These are phyloP conservation scores for Clunio marinus DNA, from an alignment of 2,888 invertebrate species.

Conservation along the genomic window DNA sequence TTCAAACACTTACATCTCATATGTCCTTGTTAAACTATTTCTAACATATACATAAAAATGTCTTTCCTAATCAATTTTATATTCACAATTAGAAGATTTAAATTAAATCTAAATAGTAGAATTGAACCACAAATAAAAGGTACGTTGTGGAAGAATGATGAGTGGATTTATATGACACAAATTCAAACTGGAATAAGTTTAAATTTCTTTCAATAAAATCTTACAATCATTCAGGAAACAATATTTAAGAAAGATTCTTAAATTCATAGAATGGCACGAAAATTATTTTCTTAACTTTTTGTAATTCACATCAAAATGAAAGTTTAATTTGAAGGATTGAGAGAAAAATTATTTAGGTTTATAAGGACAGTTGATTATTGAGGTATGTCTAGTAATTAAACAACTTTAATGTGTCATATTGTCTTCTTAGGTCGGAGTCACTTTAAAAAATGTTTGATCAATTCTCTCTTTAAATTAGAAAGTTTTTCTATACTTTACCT, in stretches of 20 bases:
- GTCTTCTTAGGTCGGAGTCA: slow-evolving; percentile 35
- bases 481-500: background rate
- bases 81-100: background rate
- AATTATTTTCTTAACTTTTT: background rate
- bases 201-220: too few species aligned
- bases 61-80: background rate
- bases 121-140: background rate
- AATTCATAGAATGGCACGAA: slow-evolving; percentile 2
- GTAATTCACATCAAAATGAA: background rate
- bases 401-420: slow-evolving; percentile 11
- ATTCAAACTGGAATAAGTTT: too few species aligned
- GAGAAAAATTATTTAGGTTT: too few species aligned
- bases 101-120: background rate
- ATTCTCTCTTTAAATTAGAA: slow-evolving; percentile 1
- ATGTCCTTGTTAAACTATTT: background rate
- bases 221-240: too few species aligned
- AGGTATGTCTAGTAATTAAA: background rate
- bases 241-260: background rate
- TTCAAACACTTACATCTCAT: slow-evolving; percentile 23
- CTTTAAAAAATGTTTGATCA: background rate
- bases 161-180: too few species aligned
- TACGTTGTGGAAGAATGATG: too few species aligned
- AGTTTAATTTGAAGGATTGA: too few species aligned
- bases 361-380: too few species aligned
- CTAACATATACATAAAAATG: slow-evolving; percentile 2